A percentile compares a stretch with the other conserved stretches of the same genome.
phyloP scores from a whole-genome alignment of 1,140 invertebrate species.

The Drosophila hydei region DNA sequence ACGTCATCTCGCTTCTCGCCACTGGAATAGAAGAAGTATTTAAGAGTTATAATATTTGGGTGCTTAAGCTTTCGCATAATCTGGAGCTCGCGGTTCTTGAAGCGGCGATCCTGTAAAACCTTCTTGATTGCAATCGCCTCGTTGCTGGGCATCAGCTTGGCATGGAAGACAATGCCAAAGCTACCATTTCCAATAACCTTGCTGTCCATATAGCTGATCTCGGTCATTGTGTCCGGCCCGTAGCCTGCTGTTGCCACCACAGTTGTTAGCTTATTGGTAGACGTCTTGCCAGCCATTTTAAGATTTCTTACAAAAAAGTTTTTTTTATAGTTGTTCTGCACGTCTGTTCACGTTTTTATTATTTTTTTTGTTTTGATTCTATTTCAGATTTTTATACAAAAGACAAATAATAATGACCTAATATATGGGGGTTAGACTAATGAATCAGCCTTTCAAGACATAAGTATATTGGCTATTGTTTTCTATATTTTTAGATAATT shows the following conservation, averaged over 20 bases:
- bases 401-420: slow-evolving; percentile 23
- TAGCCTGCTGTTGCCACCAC: slow-evolving; percentile 97
- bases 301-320: no score
- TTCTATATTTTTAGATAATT: slow-evolving; percentile 30
- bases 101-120: slow-evolving; percentile 99
- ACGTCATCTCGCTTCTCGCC: slow-evolving; percentile 99
- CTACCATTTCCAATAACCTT: slow-evolving; percentile 99
- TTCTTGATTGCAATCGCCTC: slow-evolving; percentile 99
- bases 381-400: slow-evolving; percentile 12
- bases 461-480: slow-evolving; percentile 35
- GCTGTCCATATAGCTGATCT: slow-evolving; percentile 98
- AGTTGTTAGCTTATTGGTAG: slow-evolving; percentile 91
- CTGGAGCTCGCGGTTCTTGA: slow-evolving; percentile 99
- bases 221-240: slow-evolving; percentile 95
- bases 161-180: slow-evolving; percentile 99
- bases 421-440: slow-evolving; percentile 19
- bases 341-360: neutral
- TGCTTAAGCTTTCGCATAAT: slow-evolving; percentile 99
- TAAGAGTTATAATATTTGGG: slow-evolving; percentile 99
- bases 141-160: slow-evolving; percentile 95
- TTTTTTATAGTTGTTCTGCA: neutral
- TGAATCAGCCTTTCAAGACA: slow-evolving; percentile 21
- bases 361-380: neutral
- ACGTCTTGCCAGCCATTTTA: slow-evolving; percentile 32
- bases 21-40: slow-evolving; percentile 99